phyloP scores from a whole-genome alignment of 2,797 vertebrate genomes.

The Sebastes iracundus region DNA sequence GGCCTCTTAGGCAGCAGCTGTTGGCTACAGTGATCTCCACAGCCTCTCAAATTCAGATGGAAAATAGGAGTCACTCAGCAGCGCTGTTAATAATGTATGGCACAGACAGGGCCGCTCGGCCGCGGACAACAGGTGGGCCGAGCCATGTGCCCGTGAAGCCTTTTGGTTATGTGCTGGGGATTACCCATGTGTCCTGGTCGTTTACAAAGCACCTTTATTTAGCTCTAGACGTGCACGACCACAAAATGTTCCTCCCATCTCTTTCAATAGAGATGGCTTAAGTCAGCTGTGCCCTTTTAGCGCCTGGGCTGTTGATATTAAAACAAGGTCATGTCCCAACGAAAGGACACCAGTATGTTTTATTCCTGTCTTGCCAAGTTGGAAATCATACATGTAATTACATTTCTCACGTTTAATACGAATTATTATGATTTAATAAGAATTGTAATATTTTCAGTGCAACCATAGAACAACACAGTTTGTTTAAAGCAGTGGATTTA shows the following conservation, averaged over 20 bases:
- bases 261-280: constrained; percentile 32
- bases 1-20: constrained; percentile 73
- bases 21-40: constrained; percentile 71
- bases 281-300: constrained; percentile 37
- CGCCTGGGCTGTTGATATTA: constrained; percentile 7
- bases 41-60: constrained; percentile 81
- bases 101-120: constrained; percentile 61
- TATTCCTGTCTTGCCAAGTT: not conserved
- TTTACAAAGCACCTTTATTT: constrained; percentile 85
- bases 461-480: not conserved
- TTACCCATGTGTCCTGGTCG: constrained; percentile 76
- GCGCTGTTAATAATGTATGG: constrained; percentile 81
- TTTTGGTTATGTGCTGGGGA: constrained; percentile 68
- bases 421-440: not conserved
- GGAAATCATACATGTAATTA: not conserved
- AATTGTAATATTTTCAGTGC: not conserved
- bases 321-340: constrained; percentile 18
- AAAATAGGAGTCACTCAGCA: constrained; percentile 79
- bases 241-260: constrained; percentile 43
- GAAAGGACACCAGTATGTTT: not conserved
- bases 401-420: not conserved
- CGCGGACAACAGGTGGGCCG: constrained; percentile 80
- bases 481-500: not conserved
- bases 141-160: constrained; percentile 66
- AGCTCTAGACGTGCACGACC: constrained; percentile 59